A percentile compares a stretch with the other conserved stretches of the same genome.
phyloP scores from a whole-genome alignment of 2,797 vertebrate genomes.

The Takifugu ocellatus region DNA sequence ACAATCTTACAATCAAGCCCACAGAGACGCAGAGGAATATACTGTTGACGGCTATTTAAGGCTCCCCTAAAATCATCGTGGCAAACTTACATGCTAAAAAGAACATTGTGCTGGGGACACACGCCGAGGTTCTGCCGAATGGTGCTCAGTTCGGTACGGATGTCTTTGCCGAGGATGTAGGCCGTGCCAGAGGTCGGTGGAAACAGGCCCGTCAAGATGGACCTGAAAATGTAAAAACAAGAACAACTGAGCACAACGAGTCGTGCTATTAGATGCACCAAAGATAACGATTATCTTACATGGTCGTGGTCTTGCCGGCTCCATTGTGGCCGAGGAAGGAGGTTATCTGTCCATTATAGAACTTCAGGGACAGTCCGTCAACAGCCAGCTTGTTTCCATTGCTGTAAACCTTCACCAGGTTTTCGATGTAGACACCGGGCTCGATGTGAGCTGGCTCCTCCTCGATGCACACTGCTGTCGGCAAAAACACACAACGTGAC shows the following conservation, averaged over 20 bases:
- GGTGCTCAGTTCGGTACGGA: constrained; percentile 85
- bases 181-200: constrained; percentile 96
- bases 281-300: constrained; percentile 79
- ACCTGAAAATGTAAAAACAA: constrained; percentile 74
- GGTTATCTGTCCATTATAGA: constrained; percentile 96
- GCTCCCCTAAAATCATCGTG: neutral
- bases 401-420: constrained; percentile 93
- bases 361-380: constrained; percentile 90
- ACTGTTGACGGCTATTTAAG: neutral
- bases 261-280: neutral
- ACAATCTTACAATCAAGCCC: constrained; percentile 1
- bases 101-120: constrained; percentile 97
- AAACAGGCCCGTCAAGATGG: constrained; percentile 95
- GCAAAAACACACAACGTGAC: neutral
- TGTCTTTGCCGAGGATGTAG: constrained; percentile 95
- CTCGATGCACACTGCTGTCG: constrained; percentile 85
- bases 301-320: constrained; percentile 97
- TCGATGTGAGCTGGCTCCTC: constrained; percentile 90
- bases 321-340: constrained; percentile 98
- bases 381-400: constrained; percentile 94
- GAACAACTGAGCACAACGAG: neutral
- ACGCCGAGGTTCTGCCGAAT: constrained; percentile 94
- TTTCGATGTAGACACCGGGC: constrained; percentile 94
- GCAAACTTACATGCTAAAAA: constrained; percentile 85
- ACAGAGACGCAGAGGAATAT: neutral